Conservation (phyloP, 1,140 invertebrate genomes). For the Drosophila cardini region DNA sequence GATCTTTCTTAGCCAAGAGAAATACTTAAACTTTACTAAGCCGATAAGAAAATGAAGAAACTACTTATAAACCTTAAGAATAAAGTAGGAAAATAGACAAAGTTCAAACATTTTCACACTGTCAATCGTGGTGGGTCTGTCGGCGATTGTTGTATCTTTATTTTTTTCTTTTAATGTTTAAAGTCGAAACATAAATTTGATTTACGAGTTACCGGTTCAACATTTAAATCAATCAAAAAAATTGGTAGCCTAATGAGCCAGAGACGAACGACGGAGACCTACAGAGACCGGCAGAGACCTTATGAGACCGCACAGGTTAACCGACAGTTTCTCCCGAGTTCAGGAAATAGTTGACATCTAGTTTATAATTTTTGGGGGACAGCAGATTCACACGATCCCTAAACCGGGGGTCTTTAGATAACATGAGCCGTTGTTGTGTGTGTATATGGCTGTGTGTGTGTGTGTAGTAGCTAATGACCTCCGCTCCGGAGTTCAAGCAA, state of each 20-base stretch:
- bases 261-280: constrained; percentile 2
- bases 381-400: constrained; percentile 63
- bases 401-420: constrained; percentile 37
- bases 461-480: constrained; percentile 39
- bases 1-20: constrained; percentile 5
- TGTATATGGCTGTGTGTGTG: no score
- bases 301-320: constrained; percentile 62
- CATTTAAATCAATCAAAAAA: constrained; percentile 68
- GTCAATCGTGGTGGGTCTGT: constrained; percentile 29
- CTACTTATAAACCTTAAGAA: constrained; percentile 16
- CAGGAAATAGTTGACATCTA: constrained; percentile 67
- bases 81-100: background rate
- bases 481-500: constrained; percentile 59
- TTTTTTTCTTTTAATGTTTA: constrained; percentile 43
- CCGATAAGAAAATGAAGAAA: constrained; percentile 28
- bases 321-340: constrained; percentile 10
- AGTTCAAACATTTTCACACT: constrained; percentile 34
- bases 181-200: constrained; percentile 70
- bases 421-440: constrained; percentile 33
- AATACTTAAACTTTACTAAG: constrained; percentile 37
- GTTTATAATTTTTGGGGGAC: background rate
- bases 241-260: constrained; percentile 49
- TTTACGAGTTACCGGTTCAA: constrained; percentile 61
- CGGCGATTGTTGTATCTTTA: constrained; percentile 20
- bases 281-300: constrained; percentile 23